Percentiles rank a stretch among this genome's conserved stretches.
These are phyloP conservation scores for Palythoa grandis DNA, from an alignment of 92 coral and sea anemone species.

Conservation along the genomic window DNA sequence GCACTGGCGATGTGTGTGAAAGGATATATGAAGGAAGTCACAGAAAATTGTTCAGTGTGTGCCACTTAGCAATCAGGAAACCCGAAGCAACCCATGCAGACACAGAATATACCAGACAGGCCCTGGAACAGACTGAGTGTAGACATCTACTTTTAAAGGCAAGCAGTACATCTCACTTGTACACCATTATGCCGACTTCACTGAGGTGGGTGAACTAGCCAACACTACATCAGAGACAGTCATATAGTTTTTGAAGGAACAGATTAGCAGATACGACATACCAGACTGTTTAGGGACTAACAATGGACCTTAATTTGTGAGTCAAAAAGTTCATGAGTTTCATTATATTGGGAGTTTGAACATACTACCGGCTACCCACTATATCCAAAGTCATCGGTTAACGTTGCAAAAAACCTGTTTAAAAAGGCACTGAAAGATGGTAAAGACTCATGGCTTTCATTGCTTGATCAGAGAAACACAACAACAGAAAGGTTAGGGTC, in stretches of 20 bases:
- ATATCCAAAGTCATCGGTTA: too few relatives aligned
- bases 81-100: too few relatives aligned
- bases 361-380: constrained; percentile 31
- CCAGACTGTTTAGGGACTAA: not conserved
- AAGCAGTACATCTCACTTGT: too few relatives aligned
- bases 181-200: too few relatives aligned
- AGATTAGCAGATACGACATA: not conserved
- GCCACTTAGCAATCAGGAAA: constrained; percentile 44
- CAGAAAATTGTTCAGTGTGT: too few relatives aligned
- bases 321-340: constrained; percentile 6
- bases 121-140: too few relatives aligned
- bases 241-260: not conserved
- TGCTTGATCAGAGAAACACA: constrained; percentile 43
- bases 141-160: too few relatives aligned
- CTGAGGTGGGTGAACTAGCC: not conserved
- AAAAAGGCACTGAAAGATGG: constrained; percentile 30
- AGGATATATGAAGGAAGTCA: constrained; percentile 52
- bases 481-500: constrained; percentile 20
- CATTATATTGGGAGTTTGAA: constrained; percentile 38
- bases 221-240: constrained; percentile 22
- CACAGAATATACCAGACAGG: too few relatives aligned
- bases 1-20: constrained; percentile 42
- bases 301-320: constrained; percentile 4
- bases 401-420: constrained; percentile 29
- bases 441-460: constrained; percentile 37